A percentile compares a stretch with the other conserved stretches of the same genome.
phyloP scores from a whole-genome alignment of 2,888 invertebrate genomes.

The Cloeon dipterum region DNA sequence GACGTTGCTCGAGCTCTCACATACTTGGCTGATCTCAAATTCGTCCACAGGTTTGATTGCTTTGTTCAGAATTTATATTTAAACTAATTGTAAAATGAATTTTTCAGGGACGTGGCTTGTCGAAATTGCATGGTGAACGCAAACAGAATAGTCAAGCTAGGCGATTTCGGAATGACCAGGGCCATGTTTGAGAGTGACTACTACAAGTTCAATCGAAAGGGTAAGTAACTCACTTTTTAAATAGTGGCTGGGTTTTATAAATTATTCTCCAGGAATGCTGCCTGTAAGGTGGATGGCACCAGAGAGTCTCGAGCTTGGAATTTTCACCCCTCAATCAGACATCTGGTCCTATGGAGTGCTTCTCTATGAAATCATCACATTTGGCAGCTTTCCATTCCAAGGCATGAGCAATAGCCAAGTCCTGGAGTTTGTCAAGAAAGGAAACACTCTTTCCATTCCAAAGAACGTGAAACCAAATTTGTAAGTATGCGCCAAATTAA shows the following conservation, averaged over 20 bases:
- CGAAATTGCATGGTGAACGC: constrained; percentile 60
- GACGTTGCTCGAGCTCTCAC: constrained; percentile 68
- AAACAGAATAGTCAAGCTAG: constrained; percentile 43
- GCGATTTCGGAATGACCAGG: constrained; percentile 84
- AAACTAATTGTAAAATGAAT: neutral
- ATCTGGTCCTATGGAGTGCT: constrained; percentile 80
- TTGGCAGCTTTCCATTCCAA: constrained; percentile 78
- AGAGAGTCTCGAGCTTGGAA: constrained; percentile 57
- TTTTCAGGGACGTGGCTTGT: constrained; percentile 51
- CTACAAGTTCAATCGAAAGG: constrained; percentile 69
- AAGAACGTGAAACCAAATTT: constrained; percentile 52
- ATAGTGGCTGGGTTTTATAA: too few species aligned
- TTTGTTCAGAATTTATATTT: neutral
- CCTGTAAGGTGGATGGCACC: constrained; percentile 90
- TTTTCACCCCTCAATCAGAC: constrained; percentile 69
- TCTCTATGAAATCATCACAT: constrained; percentile 70
- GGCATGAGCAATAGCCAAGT: constrained; percentile 70
- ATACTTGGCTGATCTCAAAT: constrained; percentile 63
- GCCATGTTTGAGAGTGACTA: constrained; percentile 73
- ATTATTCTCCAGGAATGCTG: constrained; percentile 43
- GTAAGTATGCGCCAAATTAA: constrained; percentile 28
- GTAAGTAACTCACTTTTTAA: too few species aligned
- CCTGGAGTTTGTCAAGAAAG: constrained; percentile 51
- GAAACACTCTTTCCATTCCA: constrained; percentile 49
- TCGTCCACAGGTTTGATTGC: constrained; percentile 46